Base-by-base conservation (phyloP, 2,888 invertebrate genomes). In the Sarcophaga carnaria region DNA sequence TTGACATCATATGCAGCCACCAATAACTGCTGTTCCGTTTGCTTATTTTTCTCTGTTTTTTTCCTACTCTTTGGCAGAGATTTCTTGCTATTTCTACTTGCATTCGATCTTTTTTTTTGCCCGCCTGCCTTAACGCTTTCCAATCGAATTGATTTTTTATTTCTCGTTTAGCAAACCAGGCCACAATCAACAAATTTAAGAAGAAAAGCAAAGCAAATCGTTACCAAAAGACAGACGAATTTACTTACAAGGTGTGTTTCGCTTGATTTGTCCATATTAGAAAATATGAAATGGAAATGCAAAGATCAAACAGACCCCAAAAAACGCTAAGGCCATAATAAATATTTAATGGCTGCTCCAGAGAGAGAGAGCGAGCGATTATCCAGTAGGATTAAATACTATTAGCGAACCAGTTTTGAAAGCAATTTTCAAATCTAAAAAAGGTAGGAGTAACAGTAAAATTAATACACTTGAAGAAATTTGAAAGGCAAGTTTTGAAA, bases 1-100 rank as follows among this genome's bases (percentile, higher is more conserved):
- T 86, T 86, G 86, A 86, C 86, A 86, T 86, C 83, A 83, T 79
- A 72, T 83, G 83, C 83, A 80, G 79, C 86, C 79, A 76, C 83
- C 86, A 83, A 86, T 83, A 83, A 86, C 86, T 86, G 86, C 82
- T 79, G 79, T 79, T 83, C 64, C 69, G 74, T 66, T 74, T 72
- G 66, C 66, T 80, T 54, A 71, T 62, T 85, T 84, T 71, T 54
- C 25, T 75, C 22, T 20, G 0, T 45, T 49, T 14, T 12, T 12
- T 49, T 12, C 12, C 49, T 49, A 49, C 49, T 54, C 54, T 54
- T 10, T 54, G 17, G 14, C 14, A 54, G 54, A 54, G 54, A 12
- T 54, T 12, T 54, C 4, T 14, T 17, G 14, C 54, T 54, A 17
- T 54, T 54, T 17, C 1, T 54, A 0, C 14, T 54, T 12, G 54